Conservation (phyloP, 2,797 vertebrate genomes). For the Mormyrops boulengeri region DNA sequence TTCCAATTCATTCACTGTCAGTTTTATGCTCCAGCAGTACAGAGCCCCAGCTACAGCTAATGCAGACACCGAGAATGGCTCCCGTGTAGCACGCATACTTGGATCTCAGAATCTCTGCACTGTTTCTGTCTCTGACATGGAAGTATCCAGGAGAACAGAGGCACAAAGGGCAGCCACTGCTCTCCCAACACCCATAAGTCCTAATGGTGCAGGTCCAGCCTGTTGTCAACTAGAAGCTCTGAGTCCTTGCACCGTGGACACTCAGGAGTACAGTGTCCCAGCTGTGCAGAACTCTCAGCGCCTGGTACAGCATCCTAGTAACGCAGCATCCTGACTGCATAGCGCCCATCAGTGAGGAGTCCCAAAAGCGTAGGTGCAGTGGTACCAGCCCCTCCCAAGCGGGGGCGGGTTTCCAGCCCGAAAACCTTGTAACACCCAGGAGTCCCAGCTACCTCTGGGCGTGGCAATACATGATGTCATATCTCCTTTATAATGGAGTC, state of each 20-base stretch:
- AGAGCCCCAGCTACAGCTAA: not conserved
- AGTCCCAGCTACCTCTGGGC: not conserved
- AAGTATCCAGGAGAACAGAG: not conserved
- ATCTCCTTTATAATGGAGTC: conserved; percentile 7
- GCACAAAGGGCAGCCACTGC: not conserved
- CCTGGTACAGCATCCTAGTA: not conserved
- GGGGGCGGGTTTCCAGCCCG: not conserved
- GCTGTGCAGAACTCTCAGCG: not conserved
- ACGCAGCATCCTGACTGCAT: not conserved
- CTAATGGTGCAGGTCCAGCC: not conserved
- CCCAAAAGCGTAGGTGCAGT: not conserved
- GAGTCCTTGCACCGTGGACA: not conserved
- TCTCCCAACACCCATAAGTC: not conserved
- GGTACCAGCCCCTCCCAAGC: not conserved
- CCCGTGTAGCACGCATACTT: not conserved
- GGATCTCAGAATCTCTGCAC: not conserved
- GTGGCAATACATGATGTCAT: conserved; percentile 9
- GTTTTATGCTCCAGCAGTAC: not conserved
- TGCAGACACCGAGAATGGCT: not conserved
- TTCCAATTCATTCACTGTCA: conserved; percentile 14
- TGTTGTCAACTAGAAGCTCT: not conserved
- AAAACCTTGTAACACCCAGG: not conserved
- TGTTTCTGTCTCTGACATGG: not conserved
- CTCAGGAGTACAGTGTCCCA: not conserved
- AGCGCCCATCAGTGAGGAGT: not conserved